Conservation (phyloP, 2,797 vertebrate species). For the Etheostoma nigrum region DNA sequence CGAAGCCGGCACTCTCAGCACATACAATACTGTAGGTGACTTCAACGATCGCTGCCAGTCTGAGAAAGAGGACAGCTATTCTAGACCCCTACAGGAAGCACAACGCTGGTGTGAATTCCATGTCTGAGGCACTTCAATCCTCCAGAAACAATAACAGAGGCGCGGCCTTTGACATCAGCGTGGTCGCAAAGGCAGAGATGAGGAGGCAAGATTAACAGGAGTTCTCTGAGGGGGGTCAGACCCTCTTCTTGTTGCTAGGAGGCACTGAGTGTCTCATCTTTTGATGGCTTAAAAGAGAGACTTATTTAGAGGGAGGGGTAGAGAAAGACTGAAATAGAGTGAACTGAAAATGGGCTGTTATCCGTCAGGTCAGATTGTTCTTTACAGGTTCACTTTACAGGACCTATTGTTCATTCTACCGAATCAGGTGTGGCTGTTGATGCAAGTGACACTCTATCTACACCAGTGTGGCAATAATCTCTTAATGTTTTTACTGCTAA, state of each 20-base stretch:
- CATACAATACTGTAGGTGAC: conserved; percentile 60
- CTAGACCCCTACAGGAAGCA: conserved; percentile 69
- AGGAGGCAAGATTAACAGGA: conserved; percentile 66
- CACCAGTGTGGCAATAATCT: not conserved
- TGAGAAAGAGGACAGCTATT: conserved; percentile 50
- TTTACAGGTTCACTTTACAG: conserved; percentile 9
- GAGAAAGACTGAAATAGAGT: conserved; percentile 43
- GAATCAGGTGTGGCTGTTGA: not conserved
- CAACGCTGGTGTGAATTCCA: conserved; percentile 59
- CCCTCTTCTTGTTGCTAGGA: conserved; percentile 72
- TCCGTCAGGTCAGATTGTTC: conserved; percentile 38
- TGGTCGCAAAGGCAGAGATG: conserved; percentile 59
- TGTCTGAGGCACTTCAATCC: conserved; percentile 56
- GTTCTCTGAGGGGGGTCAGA: conserved; percentile 54
- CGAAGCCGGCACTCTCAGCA: conserved; percentile 45
- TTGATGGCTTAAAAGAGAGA: conserved; percentile 51
- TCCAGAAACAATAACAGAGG: conserved; percentile 66
- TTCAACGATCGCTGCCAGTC: conserved; percentile 50
- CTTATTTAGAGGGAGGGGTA: conserved; percentile 33
- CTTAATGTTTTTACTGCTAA: not conserved
- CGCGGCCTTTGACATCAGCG: conserved; percentile 71
- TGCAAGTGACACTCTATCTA: not conserved
- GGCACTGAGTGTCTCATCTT: conserved; percentile 54
- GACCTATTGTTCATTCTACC: conserved; percentile 6
- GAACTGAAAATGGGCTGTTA: conserved; percentile 41